These are phyloP conservation scores for Prionailurus viverrinus DNA, from an alignment of 2,113 vertebrate genomes.

Conservation along the genomic window DNA sequence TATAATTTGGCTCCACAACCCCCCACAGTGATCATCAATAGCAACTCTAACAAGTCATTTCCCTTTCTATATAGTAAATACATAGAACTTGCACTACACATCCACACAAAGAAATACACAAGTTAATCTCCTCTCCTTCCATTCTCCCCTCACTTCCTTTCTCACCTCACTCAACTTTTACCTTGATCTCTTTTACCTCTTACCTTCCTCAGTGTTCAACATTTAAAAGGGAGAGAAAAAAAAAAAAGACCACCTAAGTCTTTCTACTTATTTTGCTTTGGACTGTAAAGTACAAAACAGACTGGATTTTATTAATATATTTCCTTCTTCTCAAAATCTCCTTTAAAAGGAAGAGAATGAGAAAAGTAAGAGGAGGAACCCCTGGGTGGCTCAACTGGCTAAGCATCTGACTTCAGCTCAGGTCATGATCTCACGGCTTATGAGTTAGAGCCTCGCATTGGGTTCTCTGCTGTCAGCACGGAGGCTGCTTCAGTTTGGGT, in stretches of 20 bases:
- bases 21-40: neutral
- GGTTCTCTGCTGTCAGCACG: no score
- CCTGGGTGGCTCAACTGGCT: no score
- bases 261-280: conserved; percentile 31
- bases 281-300: conserved; percentile 25
- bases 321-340: neutral
- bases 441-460: no score
- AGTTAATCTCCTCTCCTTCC: conserved; percentile 34
- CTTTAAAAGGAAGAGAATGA: conserved; percentile 33
- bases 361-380: neutral
- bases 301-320: conserved; percentile 45
- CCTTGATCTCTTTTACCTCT: neutral
- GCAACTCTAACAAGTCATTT: neutral
- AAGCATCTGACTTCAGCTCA: no score
- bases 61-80: conserved; percentile 34
- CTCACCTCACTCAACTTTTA: neutral
- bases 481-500: no score
- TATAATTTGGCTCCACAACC: neutral
- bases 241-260: neutral
- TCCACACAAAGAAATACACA: neutral
- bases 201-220: neutral
- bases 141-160: conserved; percentile 8
- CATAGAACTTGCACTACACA: neutral
- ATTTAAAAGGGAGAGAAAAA: neutral
- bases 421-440: no score